phyloP scores from a whole-genome alignment of 2,888 invertebrate genomes.

The Caenorhabditis sp. region DNA sequence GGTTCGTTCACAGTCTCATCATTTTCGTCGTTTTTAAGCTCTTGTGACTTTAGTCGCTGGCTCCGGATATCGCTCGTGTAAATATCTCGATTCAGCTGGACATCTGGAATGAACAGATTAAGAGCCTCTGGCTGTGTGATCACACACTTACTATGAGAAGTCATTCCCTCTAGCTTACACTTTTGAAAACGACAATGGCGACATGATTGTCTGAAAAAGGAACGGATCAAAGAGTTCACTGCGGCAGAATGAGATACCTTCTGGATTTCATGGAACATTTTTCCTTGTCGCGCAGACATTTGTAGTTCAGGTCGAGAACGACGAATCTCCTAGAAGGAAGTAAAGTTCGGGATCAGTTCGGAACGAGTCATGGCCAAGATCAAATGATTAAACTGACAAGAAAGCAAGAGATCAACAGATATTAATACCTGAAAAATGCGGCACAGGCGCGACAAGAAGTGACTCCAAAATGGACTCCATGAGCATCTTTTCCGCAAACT shows the following conservation, averaged over 20 bases:
- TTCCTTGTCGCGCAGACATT: constrained; percentile 56
- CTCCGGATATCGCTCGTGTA: constrained; percentile 30
- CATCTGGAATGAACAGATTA: constrained; percentile 45
- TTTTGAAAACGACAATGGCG: constrained; percentile 67
- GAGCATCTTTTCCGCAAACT: constrained; percentile 59
- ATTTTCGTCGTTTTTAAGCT: constrained; percentile 35
- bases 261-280: constrained; percentile 57
- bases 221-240: background rate
- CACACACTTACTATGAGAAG: constrained; percentile 62
- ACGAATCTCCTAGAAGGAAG: constrained; percentile 60
- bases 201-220: constrained; percentile 56
- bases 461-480: constrained; percentile 69
- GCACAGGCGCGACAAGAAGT: constrained; percentile 66
- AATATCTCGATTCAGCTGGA: constrained; percentile 67
- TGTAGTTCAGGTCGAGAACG: constrained; percentile 64
- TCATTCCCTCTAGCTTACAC: constrained; percentile 65
- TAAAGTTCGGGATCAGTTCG: background rate
- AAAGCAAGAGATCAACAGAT: background rate
- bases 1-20: constrained; percentile 20
- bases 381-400: background rate
- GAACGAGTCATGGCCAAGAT: background rate
- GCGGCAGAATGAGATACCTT: constrained; percentile 19
- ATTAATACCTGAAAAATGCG: constrained; percentile 65
- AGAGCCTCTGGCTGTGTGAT: background rate
- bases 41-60: constrained; percentile 25